Conservation (phyloP, 2,888 invertebrate species). For the Xylocampa areola region DNA sequence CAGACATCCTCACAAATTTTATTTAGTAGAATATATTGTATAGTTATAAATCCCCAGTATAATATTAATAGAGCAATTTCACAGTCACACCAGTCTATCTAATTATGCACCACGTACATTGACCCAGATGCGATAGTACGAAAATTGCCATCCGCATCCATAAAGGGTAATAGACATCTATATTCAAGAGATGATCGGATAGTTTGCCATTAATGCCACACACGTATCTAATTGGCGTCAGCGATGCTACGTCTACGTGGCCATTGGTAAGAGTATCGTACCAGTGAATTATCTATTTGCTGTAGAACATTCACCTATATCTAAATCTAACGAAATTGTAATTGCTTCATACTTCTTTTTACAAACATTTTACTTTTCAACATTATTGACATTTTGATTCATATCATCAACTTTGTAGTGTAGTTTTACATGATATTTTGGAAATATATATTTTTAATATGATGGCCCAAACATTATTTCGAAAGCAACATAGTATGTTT, state of each 20-base stretch:
- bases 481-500: background rate
- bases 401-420: background rate
- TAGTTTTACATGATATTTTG: background rate
- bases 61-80: slow-evolving; percentile 26
- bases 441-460: too few relatives aligned
- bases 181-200: slow-evolving; percentile 63
- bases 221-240: slow-evolving; percentile 71
- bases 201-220: slow-evolving; percentile 63
- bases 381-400: background rate
- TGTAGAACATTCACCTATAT: slow-evolving; percentile 34
- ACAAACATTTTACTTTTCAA: background rate
- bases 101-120: slow-evolving; percentile 57
- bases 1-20: too few relatives aligned
- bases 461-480: slow-evolving; percentile 6
- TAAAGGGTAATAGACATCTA: slow-evolving; percentile 60
- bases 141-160: slow-evolving; percentile 47
- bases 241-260: slow-evolving; percentile 44
- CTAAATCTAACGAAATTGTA: background rate
- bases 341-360: background rate
- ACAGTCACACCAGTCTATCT: slow-evolving; percentile 39
- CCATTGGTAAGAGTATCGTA: slow-evolving; percentile 36
- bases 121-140: slow-evolving; percentile 57
- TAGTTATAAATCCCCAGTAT: background rate
- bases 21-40: too few relatives aligned
- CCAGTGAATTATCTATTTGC: slow-evolving; percentile 8